Base-by-base conservation (phyloP, 2,888 invertebrate species). In the Ormyrus nitidulus region DNA sequence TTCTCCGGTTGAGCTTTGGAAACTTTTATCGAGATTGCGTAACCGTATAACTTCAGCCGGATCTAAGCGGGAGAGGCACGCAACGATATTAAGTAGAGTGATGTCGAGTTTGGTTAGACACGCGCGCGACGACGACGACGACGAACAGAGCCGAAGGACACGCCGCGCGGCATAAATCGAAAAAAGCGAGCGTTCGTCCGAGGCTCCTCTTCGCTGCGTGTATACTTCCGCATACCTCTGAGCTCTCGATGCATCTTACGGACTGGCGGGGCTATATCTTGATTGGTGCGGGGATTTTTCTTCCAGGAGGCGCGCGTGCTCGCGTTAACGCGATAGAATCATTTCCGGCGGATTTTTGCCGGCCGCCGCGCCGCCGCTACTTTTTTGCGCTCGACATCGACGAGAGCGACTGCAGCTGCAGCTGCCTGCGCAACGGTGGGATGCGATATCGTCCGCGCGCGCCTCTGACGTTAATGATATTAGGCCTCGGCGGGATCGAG, bases 241-340 rank as follows among this genome's bases (percentile, higher is more conserved):
- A 6, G 10, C 48, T 0, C 44, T 6, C 59, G 11, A 62, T 62
- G 34, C 72, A 44, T 53, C 48, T n/a, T 6, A 34, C 44, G 3
- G 51, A 13, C 19, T 53, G 19, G 1, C 2, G 54, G 44, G 1
- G 13, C n/a, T 19, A 19, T 19, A 19, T 19, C 70, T 19, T 70
- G 19, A 49, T 61, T 75, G 46, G n/a, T 58, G 8, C 9, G 6
- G 9, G 5, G 11, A 4, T 51, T 56, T 19, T 46, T 54, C 44
- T 7, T 54, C 48, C 44, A 10, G 9, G 9, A 13, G 6, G 53
- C 7, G 10, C 4, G 9, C 1, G 8, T 34, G 5, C 61, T 6
- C 70, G 73, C 79, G 61, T 44, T 66, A 78, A 78, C 69, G 64
- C 73, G 79, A 79, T 79, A 64, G 49, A 70, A 79, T 74, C 79